A percentile compares a stretch with the other conserved stretches of the same genome.
Conservation (phyloP, 2,888 invertebrate species). For the Ramazzottius varieornatus region DNA sequence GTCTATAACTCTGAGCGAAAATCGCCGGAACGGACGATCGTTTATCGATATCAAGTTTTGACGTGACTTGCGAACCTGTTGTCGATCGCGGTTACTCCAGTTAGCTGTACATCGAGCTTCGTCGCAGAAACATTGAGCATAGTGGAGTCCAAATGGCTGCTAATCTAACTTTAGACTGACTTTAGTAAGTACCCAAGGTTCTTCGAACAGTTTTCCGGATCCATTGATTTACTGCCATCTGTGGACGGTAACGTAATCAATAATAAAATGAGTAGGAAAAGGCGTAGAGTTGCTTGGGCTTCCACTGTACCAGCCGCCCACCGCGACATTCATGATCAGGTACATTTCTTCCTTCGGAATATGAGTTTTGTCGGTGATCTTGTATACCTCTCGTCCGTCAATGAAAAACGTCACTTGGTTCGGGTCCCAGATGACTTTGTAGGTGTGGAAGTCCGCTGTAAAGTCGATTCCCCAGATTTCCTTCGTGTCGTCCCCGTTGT, state of each 20-base stretch:
- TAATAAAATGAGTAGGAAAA: not conserved
- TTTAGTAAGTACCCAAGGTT: no score
- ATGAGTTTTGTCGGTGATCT: not conserved
- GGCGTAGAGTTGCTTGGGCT: not conserved
- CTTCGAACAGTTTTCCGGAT: no score
- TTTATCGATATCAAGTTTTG: no score
- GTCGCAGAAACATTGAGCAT: no score
- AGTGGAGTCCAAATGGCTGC: no score
- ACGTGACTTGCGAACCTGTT: no score
- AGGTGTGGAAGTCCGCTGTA: not conserved
- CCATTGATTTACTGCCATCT: not conserved
- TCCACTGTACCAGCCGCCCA: not conserved
- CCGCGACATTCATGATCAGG: not conserved
- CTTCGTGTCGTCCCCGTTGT: not conserved
- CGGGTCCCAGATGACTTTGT: slow-evolving; percentile 5
- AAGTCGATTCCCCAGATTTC: not conserved
- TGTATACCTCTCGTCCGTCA: not conserved
- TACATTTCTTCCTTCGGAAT: not conserved
- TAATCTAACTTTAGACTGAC: no score
- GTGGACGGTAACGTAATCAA: not conserved
- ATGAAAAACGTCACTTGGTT: not conserved
- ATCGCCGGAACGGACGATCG: no score
- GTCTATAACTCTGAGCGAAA: no score
- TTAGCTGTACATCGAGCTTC: no score
- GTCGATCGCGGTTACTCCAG: no score